Evolutionary conservation across 2,113 vertebrate species (phyloP).

Genomic region (Gasterosteus nipponicus): DNA sequence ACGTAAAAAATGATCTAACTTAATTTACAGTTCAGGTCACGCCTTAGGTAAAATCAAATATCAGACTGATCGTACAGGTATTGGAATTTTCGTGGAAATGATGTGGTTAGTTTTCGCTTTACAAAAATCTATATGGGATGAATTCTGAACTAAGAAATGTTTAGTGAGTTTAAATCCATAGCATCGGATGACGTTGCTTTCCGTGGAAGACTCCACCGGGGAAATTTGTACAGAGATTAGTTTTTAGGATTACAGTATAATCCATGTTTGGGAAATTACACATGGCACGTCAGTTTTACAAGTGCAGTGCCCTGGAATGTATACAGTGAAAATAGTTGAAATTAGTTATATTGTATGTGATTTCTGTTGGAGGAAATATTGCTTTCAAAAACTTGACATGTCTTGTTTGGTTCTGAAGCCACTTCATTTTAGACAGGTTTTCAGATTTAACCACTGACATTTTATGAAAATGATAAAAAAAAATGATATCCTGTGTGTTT

Average conservation of each 20-base stretch:
- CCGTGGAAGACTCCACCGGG: background rate
- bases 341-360: background rate
- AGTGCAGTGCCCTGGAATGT: background rate
- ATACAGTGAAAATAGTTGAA: background rate
- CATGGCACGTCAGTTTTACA: conserved; percentile 8
- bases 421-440: conserved; percentile 15
- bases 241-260: conserved; percentile 21
- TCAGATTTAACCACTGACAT: conserved; percentile 44
- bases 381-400: background rate
- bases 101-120: background rate
- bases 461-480: conserved; percentile 56
- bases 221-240: conserved; percentile 9
- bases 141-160: background rate
- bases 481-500: conserved; percentile 75
- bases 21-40: background rate
- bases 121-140: background rate
- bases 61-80: background rate
- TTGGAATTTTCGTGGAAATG: background rate
- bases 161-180: conserved; percentile 16
- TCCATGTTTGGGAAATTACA: conserved; percentile 16
- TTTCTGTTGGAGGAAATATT: conserved; percentile 9
- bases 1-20: background rate
- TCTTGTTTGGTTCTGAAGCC: background rate
- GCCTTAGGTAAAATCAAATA: background rate
- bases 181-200: background rate